Base-by-base conservation (phyloP, 2,797 vertebrate species). In the Microtus agrestis region DNA sequence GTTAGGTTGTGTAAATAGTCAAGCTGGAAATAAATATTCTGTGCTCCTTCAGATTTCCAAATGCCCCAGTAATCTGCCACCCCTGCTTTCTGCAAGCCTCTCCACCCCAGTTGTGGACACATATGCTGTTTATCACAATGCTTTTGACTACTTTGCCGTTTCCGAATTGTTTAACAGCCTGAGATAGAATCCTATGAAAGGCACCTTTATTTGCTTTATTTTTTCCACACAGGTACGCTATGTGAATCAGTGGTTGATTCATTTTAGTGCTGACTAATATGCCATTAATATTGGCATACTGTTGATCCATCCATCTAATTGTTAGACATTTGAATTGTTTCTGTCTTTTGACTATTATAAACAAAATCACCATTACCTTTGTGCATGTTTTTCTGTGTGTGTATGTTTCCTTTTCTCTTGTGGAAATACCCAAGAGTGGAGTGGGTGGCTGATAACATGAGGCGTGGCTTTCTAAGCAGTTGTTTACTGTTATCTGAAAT, bases 221-320 rank as follows among this genome's bases (percentile, higher is more conserved):
- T 82, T 87, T 91, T 81, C 88, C 4, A 67, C 54, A 89, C 61
- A 76, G 8, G 13, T 11, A n/a, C 85, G 6, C 81, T 95, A 76
- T 27, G 54, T 69, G 51, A 96, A 65, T 87, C 59, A 59, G 11
- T 37, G 81, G 3, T 34, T 61, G 56, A 76, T 92, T 80, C 5
- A 17, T 97, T 80, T 88, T 73, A 59, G 79, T 93, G 43, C 37
- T n/a, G 76, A 63, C 71, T 87, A 34, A 56, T 79, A 69, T 82
- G 14, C 19, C 34, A 65, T 51, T n/a, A 84, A 31, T 79, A 46
- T 14, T 88, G 59, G 5, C 51, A 63, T 90, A 31, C 23, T 89
- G 59, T 91, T 87, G 48, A 40, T 65, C 15, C 34, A 59, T 93
- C 92, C 11, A 81, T 46, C 23, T 96, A 4, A 5, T 89, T 95